These are phyloP conservation scores for Bactericera cockerelli DNA, from an alignment of 1,140 invertebrate species.

Conservation along the genomic window DNA sequence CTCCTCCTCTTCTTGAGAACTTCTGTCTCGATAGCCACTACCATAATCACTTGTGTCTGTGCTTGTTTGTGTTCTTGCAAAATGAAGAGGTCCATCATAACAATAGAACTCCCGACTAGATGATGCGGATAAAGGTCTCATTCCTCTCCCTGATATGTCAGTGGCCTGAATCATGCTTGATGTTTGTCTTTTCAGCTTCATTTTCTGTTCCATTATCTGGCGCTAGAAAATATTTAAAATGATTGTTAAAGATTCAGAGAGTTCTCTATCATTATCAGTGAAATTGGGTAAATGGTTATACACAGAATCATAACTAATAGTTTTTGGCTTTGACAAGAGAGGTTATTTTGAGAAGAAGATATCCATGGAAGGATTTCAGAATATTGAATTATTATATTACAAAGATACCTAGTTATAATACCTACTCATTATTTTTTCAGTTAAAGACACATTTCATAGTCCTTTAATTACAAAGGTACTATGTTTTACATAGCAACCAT, in stretches of 20 bases:
- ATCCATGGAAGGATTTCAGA: too few relatives aligned
- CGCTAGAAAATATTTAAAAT: background rate
- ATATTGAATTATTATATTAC: too few relatives aligned
- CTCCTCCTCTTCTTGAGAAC: background rate
- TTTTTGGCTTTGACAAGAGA: too few relatives aligned
- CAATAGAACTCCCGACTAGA: constrained; percentile 5
- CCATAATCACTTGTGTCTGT: constrained; percentile 7
- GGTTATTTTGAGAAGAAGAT: too few relatives aligned
- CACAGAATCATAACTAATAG: too few relatives aligned
- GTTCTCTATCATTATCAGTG: too few relatives aligned
- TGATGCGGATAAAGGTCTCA: background rate
- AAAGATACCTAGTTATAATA: too few relatives aligned
- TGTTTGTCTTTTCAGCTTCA: constrained; percentile 5
- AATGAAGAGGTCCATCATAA: constrained; percentile 4
- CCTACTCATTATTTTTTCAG: too few relatives aligned
- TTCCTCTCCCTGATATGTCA: background rate
- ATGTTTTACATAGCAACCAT: constrained; percentile 1
- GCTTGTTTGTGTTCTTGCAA: background rate
- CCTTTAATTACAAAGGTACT: too few relatives aligned
- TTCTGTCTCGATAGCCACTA: constrained; percentile 1
- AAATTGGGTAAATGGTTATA: too few relatives aligned
- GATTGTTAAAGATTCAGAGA: too few relatives aligned
- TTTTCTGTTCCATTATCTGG: background rate
- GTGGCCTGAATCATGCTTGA: constrained; percentile 6
- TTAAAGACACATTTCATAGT: too few relatives aligned